Conservation (phyloP, 2,113 vertebrate genomes). For the Ammodytes marinus region DNA sequence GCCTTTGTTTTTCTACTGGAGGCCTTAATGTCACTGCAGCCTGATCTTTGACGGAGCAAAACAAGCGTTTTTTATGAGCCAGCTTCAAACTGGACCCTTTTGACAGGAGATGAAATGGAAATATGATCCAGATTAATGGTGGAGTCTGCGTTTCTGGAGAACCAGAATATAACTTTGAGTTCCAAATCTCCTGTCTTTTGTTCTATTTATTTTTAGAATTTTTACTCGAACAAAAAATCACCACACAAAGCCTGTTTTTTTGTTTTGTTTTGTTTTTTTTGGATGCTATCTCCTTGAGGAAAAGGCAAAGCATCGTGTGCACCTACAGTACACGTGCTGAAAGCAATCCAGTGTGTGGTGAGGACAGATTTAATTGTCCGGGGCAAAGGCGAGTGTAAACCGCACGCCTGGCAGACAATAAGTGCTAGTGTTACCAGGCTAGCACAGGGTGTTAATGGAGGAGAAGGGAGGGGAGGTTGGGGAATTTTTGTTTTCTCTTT, state of each 20-base stretch:
- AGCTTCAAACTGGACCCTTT: not conserved
- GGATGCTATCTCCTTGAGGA: not conserved
- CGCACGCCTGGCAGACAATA: slow-evolving; percentile 74
- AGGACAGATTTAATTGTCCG: slow-evolving; percentile 76
- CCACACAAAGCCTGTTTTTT: slow-evolving; percentile 10
- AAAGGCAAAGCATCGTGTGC: slow-evolving; percentile 9
- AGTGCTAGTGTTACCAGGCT: slow-evolving; percentile 73
- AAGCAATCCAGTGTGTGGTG: slow-evolving; percentile 59
- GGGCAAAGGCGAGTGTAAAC: slow-evolving; percentile 80
- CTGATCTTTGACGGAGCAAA: slow-evolving; percentile 42
- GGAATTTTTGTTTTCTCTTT: slow-evolving; percentile 11
- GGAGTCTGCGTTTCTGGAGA: not conserved
- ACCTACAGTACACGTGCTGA: slow-evolving; percentile 21
- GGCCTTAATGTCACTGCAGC: slow-evolving; percentile 55
- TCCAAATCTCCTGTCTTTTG: not conserved
- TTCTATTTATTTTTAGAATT: not conserved
- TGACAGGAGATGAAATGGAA: slow-evolving; percentile 1
- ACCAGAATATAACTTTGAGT: not conserved
- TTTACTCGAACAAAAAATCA: not conserved
- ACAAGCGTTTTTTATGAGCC: slow-evolving; percentile 35
- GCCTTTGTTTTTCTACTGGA: slow-evolving; percentile 67
- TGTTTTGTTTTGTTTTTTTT: not conserved
- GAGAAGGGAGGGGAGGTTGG: slow-evolving; percentile 20
- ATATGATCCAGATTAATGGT: not conserved
- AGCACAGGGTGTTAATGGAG: slow-evolving; percentile 76